Base-by-base conservation (phyloP, 2,797 vertebrate genomes). In the Brachyrhaphis roseni region DNA sequence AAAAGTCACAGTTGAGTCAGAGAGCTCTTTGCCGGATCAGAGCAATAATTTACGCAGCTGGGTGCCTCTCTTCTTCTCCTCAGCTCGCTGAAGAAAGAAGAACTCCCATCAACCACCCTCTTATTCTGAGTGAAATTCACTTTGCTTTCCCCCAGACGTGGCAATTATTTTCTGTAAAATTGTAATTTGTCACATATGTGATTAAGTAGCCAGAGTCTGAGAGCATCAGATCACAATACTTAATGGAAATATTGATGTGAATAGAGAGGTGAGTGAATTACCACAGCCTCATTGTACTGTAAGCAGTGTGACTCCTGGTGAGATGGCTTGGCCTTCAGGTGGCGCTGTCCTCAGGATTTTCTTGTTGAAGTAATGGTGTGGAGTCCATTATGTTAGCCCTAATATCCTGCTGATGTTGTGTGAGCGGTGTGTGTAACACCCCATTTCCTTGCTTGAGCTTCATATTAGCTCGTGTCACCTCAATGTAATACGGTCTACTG, bases 331-430 rank as follows among this genome's bases (percentile, higher is more conserved):
- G 91, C 74, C 80, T 90, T 66, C 90, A 91, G 88, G 88, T 90
- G 82, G 79, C 76, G 71, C 59, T 36, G 8, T 88, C 77, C 80
- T 79, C 83, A 74, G 84, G 80, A 87, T 90, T 90, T 91, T 85
- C 84, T 89, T 78, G 88, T 93, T 89, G 87, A 92, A 91, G 86
- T 92, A 92, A 93, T 92, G 90, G 90, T 72, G 87, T 92, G 83
- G 76, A 93, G 91, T 92, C 89, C 90, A 93, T 94, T 93, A 88
- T 85, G 84, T 91, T 86, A 90, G 82, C 78, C 82, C 80, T 82
- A 83, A 84, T 84, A 86, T 84, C 87, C 90, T 85, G 84, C 93
- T 94, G 87, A 84, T 83, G 80, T 78, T 66, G 79, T 80, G 75
- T 46, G n/a, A 36, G n/a, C 26, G 85, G 86, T 80, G 82, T 76